These are phyloP conservation scores for Agonopterix arenella DNA, from an alignment of 2,888 invertebrate species.

Conservation along the genomic window DNA sequence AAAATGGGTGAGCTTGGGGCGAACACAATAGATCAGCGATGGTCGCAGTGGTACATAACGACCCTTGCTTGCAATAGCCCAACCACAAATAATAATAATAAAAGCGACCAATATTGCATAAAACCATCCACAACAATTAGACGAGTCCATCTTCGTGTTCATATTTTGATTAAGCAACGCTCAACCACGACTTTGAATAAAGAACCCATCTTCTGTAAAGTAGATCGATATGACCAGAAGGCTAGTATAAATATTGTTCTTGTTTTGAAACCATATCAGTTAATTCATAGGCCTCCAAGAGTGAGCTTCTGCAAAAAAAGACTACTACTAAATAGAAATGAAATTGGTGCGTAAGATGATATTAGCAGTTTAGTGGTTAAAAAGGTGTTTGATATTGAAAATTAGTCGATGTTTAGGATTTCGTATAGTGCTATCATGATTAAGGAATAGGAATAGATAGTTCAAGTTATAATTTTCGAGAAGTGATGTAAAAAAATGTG, in stretches of 20 bases:
- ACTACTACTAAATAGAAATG: constrained; percentile 35
- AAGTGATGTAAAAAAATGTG: no score
- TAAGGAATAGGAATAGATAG: no score
- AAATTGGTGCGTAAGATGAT: constrained; percentile 42
- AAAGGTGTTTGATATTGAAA: no score
- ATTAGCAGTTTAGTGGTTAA: no score
- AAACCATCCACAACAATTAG: constrained; percentile 49
- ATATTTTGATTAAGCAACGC: constrained; percentile 55
- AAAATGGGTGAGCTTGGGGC: no score
- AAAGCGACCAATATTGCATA: constrained; percentile 20
- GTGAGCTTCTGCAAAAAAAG: constrained; percentile 20
- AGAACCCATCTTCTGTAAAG: constrained; percentile 33
- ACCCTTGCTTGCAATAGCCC: no score
- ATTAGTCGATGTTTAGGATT: no score
- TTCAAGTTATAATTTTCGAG: no score
- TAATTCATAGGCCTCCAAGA: constrained; percentile 29
- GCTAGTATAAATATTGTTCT: constrained; percentile 61
- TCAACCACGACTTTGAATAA: constrained; percentile 39
- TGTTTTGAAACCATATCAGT: constrained; percentile 50
- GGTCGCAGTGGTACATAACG: no score
- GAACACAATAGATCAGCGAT: no score
- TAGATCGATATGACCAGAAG: constrained; percentile 48
- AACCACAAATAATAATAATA: no score
- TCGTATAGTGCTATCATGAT: no score
- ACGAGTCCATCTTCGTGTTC: constrained; percentile 49